phyloP scores from a whole-genome alignment of 2,888 invertebrate species.

The Bombyx huttoni region DNA sequence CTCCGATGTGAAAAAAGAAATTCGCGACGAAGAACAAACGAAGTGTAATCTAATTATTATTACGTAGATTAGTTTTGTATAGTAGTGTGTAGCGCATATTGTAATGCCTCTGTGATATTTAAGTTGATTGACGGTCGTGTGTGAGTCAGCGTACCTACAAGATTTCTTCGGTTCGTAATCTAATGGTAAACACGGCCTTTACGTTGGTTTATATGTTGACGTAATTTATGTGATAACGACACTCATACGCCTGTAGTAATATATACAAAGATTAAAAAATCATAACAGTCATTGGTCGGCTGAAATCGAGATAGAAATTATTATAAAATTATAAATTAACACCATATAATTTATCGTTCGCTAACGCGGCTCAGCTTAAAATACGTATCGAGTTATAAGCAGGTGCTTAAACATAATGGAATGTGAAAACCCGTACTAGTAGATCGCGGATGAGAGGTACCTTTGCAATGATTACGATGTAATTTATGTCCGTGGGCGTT shows the following conservation, averaged over 20 bases:
- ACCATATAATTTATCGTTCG: too few species aligned
- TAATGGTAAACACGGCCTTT: conserved; percentile 21
- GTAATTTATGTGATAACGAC: conserved; percentile 13
- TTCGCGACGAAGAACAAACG: conserved; percentile 28
- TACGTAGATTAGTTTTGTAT: conserved; percentile 4
- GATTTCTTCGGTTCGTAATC: conserved; percentile 41
- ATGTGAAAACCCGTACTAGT: too few species aligned
- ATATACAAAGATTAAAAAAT: neutral
- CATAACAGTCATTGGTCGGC: too few species aligned
- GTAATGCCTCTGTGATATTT: conserved; percentile 62
- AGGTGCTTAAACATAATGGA: too few species aligned
- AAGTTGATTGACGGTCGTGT: conserved; percentile 42
- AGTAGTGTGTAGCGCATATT: conserved; percentile 19
- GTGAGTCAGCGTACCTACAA: conserved; percentile 37
- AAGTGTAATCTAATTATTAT: conserved; percentile 25
- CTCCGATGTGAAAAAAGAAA: conserved; percentile 44
- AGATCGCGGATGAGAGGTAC: too few species aligned
- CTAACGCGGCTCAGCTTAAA: too few species aligned
- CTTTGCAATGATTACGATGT: too few species aligned
- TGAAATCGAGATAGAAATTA: too few species aligned
- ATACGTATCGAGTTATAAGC: too few species aligned
- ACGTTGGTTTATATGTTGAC: conserved; percentile 20
- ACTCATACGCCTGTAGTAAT: conserved; percentile 1
- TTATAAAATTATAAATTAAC: too few species aligned
- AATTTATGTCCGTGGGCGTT: neutral